Evolutionary conservation across 1,140 invertebrate species (phyloP).

Genomic region (Spodoptera litura): DNA sequence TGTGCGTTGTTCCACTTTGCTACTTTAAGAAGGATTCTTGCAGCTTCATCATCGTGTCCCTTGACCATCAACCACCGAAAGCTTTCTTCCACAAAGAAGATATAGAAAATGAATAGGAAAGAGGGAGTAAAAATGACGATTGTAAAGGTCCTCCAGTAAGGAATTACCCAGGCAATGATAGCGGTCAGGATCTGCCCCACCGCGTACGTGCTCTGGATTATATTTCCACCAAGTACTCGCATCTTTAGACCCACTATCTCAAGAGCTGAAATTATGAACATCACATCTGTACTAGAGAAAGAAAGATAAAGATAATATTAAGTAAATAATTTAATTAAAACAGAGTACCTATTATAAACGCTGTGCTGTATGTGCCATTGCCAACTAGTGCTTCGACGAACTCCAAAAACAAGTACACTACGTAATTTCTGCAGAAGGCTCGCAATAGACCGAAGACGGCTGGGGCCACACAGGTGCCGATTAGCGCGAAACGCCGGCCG

Average conservation of each 20-base stretch:
- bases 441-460: constrained; percentile 87
- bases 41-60: constrained; percentile 89
- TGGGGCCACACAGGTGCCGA: constrained; percentile 86
- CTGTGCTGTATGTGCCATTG: constrained; percentile 80
- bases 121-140: constrained; percentile 89
- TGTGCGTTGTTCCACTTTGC: constrained; percentile 88
- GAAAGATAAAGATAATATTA: not conserved
- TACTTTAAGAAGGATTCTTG: constrained; percentile 87
- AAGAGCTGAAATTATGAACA: constrained; percentile 85
- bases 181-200: constrained; percentile 90
- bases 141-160: constrained; percentile 90
- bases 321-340: constrained; percentile 49
- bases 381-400: constrained; percentile 88
- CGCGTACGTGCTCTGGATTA: constrained; percentile 90
- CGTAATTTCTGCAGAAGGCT: constrained; percentile 89
- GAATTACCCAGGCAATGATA: constrained; percentile 88
- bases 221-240: constrained; percentile 90
- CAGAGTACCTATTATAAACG: constrained; percentile 82
- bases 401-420: constrained; percentile 88
- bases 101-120: constrained; percentile 88
- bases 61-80: constrained; percentile 93
- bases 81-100: constrained; percentile 89
- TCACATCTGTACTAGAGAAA: not conserved
- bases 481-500: constrained; percentile 88
- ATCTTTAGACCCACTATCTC: constrained; percentile 91